phyloP scores from a whole-genome alignment of 2,888 invertebrate species.

The Stegophylla sp. region DNA sequence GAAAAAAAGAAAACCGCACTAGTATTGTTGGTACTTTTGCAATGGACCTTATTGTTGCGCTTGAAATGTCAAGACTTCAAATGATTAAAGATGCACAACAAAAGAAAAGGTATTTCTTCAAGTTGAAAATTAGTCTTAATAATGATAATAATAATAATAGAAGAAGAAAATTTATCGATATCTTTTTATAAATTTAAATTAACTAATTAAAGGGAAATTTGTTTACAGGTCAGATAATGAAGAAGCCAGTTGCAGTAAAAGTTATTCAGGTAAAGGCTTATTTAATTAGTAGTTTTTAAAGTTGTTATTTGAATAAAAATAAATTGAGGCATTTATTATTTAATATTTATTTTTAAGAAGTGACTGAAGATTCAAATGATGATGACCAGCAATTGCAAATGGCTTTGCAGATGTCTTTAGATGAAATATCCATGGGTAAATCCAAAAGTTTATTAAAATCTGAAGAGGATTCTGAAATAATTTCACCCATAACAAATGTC shows the following conservation, averaged over 20 bases:
- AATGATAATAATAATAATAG: neutral
- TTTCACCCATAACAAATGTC: conserved; percentile 1
- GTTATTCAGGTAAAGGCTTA: conserved; percentile 24
- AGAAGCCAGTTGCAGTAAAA: conserved; percentile 53
- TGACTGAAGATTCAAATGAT: conserved; percentile 38
- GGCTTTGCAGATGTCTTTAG: conserved; percentile 54
- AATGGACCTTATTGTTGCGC: conserved; percentile 72
- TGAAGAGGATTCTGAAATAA: conserved; percentile 1
- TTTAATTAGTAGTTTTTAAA: neutral
- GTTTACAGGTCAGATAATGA: conserved; percentile 36
- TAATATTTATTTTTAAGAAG: conserved; percentile 19
- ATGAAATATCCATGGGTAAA: conserved; percentile 49
- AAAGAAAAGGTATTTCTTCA: conserved; percentile 65
- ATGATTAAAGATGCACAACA: conserved; percentile 71
- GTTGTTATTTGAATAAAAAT: neutral
- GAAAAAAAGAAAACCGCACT: conserved; percentile 54
- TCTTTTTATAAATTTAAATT: too few relatives aligned
- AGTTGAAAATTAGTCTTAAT: neutral
- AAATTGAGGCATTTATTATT: neutral
- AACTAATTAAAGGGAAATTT: neutral
- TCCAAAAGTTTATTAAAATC: conserved; percentile 21
- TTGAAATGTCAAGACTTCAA: conserved; percentile 75
- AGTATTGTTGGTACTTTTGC: conserved; percentile 57
- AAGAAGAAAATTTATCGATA: neutral
- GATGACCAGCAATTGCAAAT: conserved; percentile 52